Base-by-base conservation (phyloP, 1,140 invertebrate species). In the Drosophila dunni region DNA sequence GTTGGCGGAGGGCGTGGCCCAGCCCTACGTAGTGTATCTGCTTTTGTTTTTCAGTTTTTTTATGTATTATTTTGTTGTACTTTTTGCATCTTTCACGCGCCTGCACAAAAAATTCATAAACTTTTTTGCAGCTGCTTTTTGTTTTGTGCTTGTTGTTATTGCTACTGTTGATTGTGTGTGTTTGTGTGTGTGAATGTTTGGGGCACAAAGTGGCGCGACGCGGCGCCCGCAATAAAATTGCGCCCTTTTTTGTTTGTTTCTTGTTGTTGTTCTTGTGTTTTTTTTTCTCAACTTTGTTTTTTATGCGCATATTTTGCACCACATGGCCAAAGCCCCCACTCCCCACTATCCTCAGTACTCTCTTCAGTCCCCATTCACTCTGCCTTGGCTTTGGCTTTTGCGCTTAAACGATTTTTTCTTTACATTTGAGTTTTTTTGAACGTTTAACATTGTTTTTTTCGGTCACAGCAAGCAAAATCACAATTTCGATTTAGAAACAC, bases 31-130 rank as follows among this genome's bases (percentile, higher is more conserved):
- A 51, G 72, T 45, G 61, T 60, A 70, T 71, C 58, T 75, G 67
- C 60, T 69, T 75, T 69, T 68, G 79, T 79, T 72, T 56, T 29
- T 29, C 24, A 29, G 24, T 11, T 34, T 40, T 40, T 7, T 75
- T 76, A 29, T 76, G 51, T 62, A 67, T 63, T 57, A 40, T 33
- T 65, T 58, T 29, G 24, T 29, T 29, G 54, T 62, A 66, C 73
- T 63, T 75, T 82, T 88, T 88, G 80, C 84, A 88, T 89, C 70
- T 88, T 88, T 88, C 84, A 88, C 83, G 84, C 83, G 83, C 83
- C 83, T 88, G 84, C 83, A 88, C 83, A 88, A 88, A 88, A 88
- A 88, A 88, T 88, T 88, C 83, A 88, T 88, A 89, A 89, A 88
- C 84, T 88, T 88, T 88, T 86, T 86, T 69, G 58, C 67, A 38